phyloP scores from a whole-genome alignment of 1,140 invertebrate genomes.

The Zaprionus ghesquierei region DNA sequence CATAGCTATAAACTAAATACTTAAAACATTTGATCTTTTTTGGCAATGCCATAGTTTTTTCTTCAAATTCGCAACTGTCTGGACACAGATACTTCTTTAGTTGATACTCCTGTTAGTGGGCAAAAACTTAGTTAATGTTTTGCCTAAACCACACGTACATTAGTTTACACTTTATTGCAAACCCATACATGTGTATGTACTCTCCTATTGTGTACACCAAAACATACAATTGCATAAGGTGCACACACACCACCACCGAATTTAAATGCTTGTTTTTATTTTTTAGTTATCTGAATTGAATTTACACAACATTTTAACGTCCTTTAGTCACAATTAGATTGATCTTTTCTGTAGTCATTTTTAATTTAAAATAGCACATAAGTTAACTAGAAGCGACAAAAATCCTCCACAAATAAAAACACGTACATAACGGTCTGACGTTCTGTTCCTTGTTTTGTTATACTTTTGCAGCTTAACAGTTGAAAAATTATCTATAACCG shows the following conservation, averaged over 20 bases:
- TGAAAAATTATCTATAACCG: constrained; percentile 76
- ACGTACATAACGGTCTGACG: constrained; percentile 70
- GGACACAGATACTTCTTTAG: background rate
- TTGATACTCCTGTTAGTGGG: constrained; percentile 7
- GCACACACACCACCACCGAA: constrained; percentile 2
- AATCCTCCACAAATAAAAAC: constrained; percentile 63
- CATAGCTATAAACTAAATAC: constrained; percentile 82
- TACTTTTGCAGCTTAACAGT: constrained; percentile 68
- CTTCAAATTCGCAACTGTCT: constrained; percentile 13
- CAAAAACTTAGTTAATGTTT: background rate
- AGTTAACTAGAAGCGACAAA: constrained; percentile 59
- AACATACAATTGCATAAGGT: background rate
- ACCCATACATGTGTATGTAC: background rate
- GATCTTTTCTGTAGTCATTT: constrained; percentile 68
- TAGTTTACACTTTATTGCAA: background rate
- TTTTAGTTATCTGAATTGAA: constrained; percentile 26
- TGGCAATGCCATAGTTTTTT: constrained; percentile 69
- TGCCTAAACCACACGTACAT: background rate
- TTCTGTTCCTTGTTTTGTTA: constrained; percentile 73
- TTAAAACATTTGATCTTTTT: constrained; percentile 82
- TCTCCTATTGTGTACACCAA: background rate
- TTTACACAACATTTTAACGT: constrained; percentile 47
- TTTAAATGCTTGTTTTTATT: constrained; percentile 21
- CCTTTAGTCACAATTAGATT: constrained; percentile 39
- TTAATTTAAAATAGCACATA: constrained; percentile 76